Evolutionary conservation across 2,888 invertebrate species (phyloP).

Genomic region (Drosophila affinis): DNA sequence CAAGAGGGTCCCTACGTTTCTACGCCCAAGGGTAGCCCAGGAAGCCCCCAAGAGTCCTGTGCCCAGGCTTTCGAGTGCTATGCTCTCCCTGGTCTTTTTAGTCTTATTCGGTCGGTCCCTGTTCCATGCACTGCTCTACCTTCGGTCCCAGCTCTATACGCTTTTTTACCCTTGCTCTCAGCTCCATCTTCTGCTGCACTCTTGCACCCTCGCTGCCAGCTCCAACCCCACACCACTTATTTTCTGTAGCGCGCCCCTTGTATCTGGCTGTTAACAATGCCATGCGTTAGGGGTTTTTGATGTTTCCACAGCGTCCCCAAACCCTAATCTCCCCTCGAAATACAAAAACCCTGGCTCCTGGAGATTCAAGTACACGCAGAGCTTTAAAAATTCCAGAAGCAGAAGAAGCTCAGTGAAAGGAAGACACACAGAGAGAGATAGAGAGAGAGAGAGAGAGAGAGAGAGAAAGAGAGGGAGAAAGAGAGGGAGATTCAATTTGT

Average conservation of each 20-base stretch:
- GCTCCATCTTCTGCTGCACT: background rate
- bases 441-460: background rate
- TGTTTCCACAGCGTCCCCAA: conserved; percentile 27
- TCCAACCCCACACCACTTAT: background rate
- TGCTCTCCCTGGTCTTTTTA: background rate
- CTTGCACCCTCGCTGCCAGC: background rate
- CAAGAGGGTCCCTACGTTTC: background rate
- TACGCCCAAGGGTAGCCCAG: background rate
- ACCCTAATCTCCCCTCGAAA: background rate
- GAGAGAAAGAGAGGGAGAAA: conserved; percentile 29
- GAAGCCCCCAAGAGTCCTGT: background rate
- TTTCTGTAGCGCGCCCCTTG: background rate
- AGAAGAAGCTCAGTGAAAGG: background rate
- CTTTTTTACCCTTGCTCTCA: background rate
- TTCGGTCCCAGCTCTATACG: too few relatives aligned
- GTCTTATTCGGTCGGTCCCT: background rate
- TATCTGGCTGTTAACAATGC: conserved; percentile 43
- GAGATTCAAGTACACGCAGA: conserved; percentile 29
- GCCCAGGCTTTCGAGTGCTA: background rate
- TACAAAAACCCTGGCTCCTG: background rate
- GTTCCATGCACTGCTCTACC: background rate
- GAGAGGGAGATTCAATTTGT: conserved; percentile 45
- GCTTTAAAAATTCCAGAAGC: conserved; percentile 29
- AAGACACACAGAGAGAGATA: background rate
- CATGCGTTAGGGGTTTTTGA: conserved; percentile 46